phyloP scores from a whole-genome alignment of 30 jellyfish, hydroid and myxozoan species.

The Pelagia noctiluca region DNA sequence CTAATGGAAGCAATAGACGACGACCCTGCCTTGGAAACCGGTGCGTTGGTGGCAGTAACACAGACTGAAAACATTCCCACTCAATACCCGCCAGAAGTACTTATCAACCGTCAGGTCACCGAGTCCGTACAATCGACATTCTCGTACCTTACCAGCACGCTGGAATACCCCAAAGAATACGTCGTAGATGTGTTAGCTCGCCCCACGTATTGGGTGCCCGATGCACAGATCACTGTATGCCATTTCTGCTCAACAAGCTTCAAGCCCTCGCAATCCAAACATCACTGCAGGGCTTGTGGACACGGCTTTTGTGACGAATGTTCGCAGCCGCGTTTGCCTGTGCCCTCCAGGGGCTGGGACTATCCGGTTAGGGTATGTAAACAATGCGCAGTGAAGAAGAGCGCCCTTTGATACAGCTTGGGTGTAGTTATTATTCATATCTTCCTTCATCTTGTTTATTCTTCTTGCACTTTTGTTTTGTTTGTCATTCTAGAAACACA shows the following conservation, averaged over 20 bases:
- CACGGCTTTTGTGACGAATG: conserved; percentile 92
- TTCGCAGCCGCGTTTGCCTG: conserved; percentile 88
- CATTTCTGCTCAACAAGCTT: conserved; percentile 62
- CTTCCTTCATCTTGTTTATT: neutral
- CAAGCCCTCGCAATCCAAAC: conserved; percentile 81
- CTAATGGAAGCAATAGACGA: conserved; percentile 95
- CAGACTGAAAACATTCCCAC: conserved; percentile 87
- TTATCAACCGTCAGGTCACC: conserved; percentile 88
- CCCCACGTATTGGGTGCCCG: conserved; percentile 97
- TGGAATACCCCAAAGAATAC: conserved; percentile 91
- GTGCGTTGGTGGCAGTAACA: conserved; percentile 88
- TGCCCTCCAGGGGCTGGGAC: conserved; percentile 99
- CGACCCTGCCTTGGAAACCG: conserved; percentile 95
- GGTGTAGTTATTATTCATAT: too few species aligned
- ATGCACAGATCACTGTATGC: conserved; percentile 76
- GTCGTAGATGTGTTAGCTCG: conserved; percentile 92
- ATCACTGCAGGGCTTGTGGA: conserved; percentile 97
- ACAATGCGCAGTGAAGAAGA: conserved; percentile 74
- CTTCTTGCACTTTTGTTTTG: neutral
- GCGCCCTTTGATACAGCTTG: conserved; percentile 63
- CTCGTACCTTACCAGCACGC: conserved; percentile 89
- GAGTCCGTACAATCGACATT: conserved; percentile 94
- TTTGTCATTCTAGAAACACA: too few species aligned
- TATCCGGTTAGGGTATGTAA: conserved; percentile 95
- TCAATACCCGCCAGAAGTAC: conserved; percentile 87